Conservation (phyloP, 2,113 vertebrate species). For the Erythrolamprus reginae region DNA sequence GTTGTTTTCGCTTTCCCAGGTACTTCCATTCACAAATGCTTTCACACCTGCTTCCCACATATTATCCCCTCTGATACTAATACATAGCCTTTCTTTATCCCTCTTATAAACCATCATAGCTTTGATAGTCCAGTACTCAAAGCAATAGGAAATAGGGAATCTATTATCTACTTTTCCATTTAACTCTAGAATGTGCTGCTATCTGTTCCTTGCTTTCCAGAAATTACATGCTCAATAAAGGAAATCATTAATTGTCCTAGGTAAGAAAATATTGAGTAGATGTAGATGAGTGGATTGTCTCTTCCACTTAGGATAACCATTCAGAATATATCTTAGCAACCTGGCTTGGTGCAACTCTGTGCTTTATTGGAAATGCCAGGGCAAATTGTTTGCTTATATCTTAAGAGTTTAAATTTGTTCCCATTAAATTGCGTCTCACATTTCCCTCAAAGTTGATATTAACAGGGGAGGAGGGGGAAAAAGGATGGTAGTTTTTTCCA, state of each 20-base stretch:
- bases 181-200: slow-evolving; percentile 10
- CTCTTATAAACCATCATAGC: no score
- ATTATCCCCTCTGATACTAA: no score
- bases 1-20: no score
- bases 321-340: neutral
- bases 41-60: no score
- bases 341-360: neutral
- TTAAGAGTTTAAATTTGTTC: neutral
- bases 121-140: no score
- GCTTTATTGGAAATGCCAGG: neutral
- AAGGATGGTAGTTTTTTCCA: no score
- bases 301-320: neutral
- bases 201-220: neutral
- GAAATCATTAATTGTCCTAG: neutral
- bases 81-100: no score
- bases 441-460: neutral
- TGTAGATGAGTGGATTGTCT: no score
- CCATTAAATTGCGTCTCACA: neutral
- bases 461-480: neutral
- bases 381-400: neutral
- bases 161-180: slow-evolving; percentile 7
- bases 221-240: neutral
- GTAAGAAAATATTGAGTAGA: neutral
- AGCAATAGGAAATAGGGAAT: no score
- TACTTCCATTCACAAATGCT: no score